A percentile compares a stretch with the other conserved stretches of the same genome.
Evolutionary conservation across 2,888 invertebrate species (phyloP).

Genomic region (Nineta flava): DNA sequence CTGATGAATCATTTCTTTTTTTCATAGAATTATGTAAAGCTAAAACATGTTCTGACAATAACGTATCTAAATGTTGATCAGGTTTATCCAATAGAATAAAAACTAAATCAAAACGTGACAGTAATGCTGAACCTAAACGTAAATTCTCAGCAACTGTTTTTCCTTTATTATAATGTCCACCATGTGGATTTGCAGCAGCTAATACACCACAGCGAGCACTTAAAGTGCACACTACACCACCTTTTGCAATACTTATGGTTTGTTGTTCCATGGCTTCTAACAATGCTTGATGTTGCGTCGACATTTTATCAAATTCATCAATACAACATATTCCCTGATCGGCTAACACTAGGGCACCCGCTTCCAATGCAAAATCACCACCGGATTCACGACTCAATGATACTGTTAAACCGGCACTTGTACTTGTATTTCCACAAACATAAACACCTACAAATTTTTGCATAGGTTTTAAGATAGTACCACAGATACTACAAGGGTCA

Average conservation of each 20-base stretch:
- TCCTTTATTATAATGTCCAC: conserved; percentile 74
- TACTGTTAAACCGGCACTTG: conserved; percentile 64
- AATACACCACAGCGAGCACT: conserved; percentile 73
- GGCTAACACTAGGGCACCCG: conserved; percentile 73
- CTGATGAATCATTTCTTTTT: not conserved
- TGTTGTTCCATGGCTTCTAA: conserved; percentile 94
- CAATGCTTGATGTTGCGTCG: conserved; percentile 59
- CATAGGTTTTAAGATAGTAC: not conserved
- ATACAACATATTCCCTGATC: conserved; percentile 85
- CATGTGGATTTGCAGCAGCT: conserved; percentile 85
- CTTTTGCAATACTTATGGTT: conserved; percentile 76
- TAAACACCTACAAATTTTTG: conserved; percentile 45
- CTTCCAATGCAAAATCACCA: conserved; percentile 68
- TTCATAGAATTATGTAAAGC: conserved; percentile 47
- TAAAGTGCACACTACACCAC: conserved; percentile 68
- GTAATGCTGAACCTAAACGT: conserved; percentile 65
- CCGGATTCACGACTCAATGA: conserved; percentile 58
- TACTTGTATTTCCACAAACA: conserved; percentile 79
- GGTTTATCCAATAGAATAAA: conserved; percentile 82
- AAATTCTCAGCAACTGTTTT: conserved; percentile 84
- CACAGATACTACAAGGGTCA: too few species aligned
- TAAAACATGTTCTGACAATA: conserved; percentile 71
- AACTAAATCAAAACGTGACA: conserved; percentile 85
- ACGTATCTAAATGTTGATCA: conserved; percentile 58
- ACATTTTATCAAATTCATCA: conserved; percentile 92